Evolutionary conservation across 2,797 vertebrate species (phyloP), one percentile per base, ranked within the genome.

Genomic region (Argya squamiceps): DNA sequence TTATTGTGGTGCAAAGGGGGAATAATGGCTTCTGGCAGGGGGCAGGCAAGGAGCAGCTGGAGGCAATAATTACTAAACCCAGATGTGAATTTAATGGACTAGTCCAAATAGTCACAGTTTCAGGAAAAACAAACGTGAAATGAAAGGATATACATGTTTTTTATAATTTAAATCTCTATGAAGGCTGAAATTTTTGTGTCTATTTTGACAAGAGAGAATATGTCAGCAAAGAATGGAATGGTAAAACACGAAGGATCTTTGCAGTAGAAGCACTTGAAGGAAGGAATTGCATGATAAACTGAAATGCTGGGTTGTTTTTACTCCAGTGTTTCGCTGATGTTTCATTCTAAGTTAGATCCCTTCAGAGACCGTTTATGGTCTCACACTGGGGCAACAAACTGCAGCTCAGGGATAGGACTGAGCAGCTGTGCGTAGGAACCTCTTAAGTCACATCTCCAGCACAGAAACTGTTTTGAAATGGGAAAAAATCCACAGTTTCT

Each of bases 11-110:
- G 46, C 62, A 80, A 92, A 74, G 58, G 65, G 55, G 65, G 32
- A 88, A 65, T 94, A 96, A 92, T 81, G 78, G 65, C 90, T 96
- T 88, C 88, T 96, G 88, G 90, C 92, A 92, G 90, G 93, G 93
- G 69, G 63, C 60, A 74, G 60, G 83, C 83, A 71, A 75, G 70
- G 85, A 95, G 88, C 92, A 95, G 93, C 95, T 97, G 93, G 82
- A 92, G 69, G 73, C 80, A 92, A 11, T 96, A 86, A 96, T 96
- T 96, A 55, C 89, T 86, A 62, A 89, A 92, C 77, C 47, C 39
- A 81, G 76, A 94, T 92, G 85, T 84, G 62, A 90, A 65, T 88
- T 78, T 81, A 93, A 95, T 95, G 65, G 21, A 62, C 69, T 86
- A 71, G 36, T 77, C 76, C 50, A 71, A 89, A 78, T 46, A 90